These are phyloP conservation scores for Cylindroiulus punctatus DNA, from an alignment of 2,888 invertebrate species.

Conservation along the genomic window DNA sequence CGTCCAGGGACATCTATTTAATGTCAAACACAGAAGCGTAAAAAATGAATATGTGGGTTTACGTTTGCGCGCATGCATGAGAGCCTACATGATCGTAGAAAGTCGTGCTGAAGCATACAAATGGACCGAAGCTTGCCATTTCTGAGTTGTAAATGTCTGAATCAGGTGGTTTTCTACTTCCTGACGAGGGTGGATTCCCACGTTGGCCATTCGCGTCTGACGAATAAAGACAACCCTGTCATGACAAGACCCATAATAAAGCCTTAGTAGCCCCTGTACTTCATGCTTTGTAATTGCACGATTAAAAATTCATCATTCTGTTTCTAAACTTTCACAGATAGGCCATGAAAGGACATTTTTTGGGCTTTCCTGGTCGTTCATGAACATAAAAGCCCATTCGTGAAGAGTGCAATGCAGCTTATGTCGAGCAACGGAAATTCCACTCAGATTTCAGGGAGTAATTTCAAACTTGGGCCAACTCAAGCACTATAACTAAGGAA, in stretches of 20 bases:
- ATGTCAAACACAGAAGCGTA: constrained; percentile 26
- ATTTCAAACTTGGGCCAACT: no score
- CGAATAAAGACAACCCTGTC: constrained; percentile 1
- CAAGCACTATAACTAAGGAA: no score
- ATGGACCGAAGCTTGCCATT: constrained; percentile 15
- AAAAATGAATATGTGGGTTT: constrained; percentile 30
- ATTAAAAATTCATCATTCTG: constrained; percentile 14
- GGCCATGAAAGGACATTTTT: neutral
- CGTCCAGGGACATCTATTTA: constrained; percentile 29
- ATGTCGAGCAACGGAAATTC: no score
- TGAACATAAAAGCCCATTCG: neutral
- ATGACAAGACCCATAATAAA: neutral
- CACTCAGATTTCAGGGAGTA: no score
- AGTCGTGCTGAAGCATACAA: constrained; percentile 29
- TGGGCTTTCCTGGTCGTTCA: neutral
- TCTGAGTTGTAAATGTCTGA: constrained; percentile 23
- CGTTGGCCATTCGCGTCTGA: neutral
- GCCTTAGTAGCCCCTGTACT: neutral
- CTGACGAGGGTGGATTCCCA: constrained; percentile 34
- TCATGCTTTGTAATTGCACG: constrained; percentile 1
- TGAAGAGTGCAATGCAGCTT: neutral
- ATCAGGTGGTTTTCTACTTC: constrained; percentile 26
- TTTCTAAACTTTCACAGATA: neutral
- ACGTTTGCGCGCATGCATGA: neutral
- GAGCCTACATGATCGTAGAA: neutral